Base-by-base conservation (phyloP, 2,797 vertebrate species). In the Trachops cirrhosus region DNA sequence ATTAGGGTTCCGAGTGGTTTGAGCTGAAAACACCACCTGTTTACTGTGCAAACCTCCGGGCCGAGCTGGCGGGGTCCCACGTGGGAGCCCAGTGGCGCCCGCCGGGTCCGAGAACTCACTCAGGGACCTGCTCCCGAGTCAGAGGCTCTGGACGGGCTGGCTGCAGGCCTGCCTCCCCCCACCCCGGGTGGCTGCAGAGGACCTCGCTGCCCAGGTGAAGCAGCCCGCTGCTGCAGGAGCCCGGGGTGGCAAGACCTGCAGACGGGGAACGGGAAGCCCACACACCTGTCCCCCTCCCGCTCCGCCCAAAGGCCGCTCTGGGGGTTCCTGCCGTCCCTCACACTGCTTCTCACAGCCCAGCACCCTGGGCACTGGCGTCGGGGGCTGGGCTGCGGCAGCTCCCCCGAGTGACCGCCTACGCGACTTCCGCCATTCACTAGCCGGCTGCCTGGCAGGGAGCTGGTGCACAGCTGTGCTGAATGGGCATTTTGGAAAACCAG, bases 221-320 rank as follows among this genome's bases (percentile, higher is more conserved):
- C 5, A 15, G 46, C 32, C 32, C 6, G 2, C 21, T 7, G 14
- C 26, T 6, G 39, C 8, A 19, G 9, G 32, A n/a, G 48, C 57
- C 34, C 0, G 14, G 46, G 46, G 0, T 32, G 29, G 2, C 15
- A n/a, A 39, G 16, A 6, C 44, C 12, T 1, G 1, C 26, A 59
- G 46, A 37, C 15, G 18, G 29, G 29, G 52, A 48, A 46, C 29
- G 9, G 37, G 44, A 59, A 57, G 48, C 34, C 26, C 62, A 18
- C 4, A 6, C 9, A 0, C 9, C 19, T 34, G 41, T 44, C 39
- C 22, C 18, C 44, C 39, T 34, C 29, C 22, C 44, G 67, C 57
- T 1, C 62, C 24, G 5, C 54, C 54, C 71, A 32, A 48, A 50
- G 29, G 77, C 19, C 10, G 1, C 11, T 22, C 79, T 21, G 57